phyloP scores from a whole-genome alignment of 2,113 vertebrate species.

The Syngnathoides biaculeatus region DNA sequence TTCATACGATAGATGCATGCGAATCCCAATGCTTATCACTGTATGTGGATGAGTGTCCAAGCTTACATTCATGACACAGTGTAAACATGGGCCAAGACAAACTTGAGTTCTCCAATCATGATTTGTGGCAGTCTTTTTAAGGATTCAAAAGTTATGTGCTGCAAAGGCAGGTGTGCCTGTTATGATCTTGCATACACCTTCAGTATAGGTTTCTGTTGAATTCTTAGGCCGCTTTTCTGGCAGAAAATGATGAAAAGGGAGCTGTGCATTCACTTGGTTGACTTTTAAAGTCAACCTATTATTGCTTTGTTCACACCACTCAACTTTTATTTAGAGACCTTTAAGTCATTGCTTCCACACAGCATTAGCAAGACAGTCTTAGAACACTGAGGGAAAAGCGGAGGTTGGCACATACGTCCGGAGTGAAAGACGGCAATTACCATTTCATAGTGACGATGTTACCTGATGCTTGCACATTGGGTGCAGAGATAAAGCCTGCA shows the following conservation, averaged over 20 bases:
- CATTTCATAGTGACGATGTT: neutral
- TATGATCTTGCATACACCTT: conserved; percentile 21
- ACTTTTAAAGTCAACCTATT: neutral
- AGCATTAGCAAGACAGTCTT: neutral
- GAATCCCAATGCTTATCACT: conserved; percentile 21
- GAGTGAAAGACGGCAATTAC: neutral
- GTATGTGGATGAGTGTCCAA: conserved; percentile 14
- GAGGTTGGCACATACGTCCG: neutral
- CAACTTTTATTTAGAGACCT: neutral
- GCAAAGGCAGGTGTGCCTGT: conserved; percentile 42
- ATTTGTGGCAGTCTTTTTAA: conserved; percentile 32
- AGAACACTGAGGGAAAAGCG: neutral
- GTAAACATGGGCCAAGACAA: conserved; percentile 13
- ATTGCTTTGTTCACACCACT: neutral
- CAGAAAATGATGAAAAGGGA: conserved; percentile 8
- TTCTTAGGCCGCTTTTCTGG: conserved; percentile 1
- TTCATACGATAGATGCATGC: neutral
- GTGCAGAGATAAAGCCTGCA: neutral
- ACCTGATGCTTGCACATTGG: neutral
- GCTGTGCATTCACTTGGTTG: neutral
- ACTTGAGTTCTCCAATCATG: conserved; percentile 19
- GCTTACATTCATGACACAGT: conserved; percentile 26
- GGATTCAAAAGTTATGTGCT: conserved; percentile 15
- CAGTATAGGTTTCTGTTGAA: conserved; percentile 12
- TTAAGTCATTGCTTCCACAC: neutral